Conservation (phyloP, 2,888 invertebrate species). For the Myopa testacea region DNA sequence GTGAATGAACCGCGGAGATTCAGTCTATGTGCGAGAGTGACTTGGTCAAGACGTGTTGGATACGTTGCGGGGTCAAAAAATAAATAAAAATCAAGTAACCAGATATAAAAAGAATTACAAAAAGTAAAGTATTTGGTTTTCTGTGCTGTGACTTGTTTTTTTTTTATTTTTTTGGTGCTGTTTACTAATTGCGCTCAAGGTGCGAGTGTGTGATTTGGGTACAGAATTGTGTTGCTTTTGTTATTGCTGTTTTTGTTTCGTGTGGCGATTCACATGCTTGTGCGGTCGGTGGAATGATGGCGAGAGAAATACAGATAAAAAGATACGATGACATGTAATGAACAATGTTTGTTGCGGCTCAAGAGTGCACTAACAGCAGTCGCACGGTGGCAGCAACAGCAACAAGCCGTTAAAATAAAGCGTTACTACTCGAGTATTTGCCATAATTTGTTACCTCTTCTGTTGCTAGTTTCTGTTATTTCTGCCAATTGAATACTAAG, state of each 20-base stretch:
- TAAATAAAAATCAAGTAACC: conserved; percentile 16
- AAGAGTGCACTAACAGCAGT: not conserved
- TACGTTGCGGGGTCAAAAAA: conserved; percentile 9
- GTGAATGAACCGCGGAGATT: conserved; percentile 18
- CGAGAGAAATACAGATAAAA: not conserved
- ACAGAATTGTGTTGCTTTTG: conserved; percentile 29
- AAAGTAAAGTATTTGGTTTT: conserved; percentile 5
- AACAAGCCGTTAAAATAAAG: conserved; percentile 22
- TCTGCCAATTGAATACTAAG: too few species aligned
- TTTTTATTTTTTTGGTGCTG: conserved; percentile 13
- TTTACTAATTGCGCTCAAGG: conserved; percentile 17
- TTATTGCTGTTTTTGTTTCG: not conserved
- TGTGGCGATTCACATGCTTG: not conserved
- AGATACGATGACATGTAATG: conserved; percentile 15
- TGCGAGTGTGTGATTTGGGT: conserved; percentile 24
- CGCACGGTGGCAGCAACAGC: conserved; percentile 18
- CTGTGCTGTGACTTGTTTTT: not conserved
- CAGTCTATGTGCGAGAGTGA: conserved; percentile 43
- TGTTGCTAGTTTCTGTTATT: too few species aligned
- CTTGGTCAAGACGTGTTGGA: conserved; percentile 33
- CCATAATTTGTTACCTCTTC: too few species aligned
- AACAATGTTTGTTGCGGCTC: not conserved
- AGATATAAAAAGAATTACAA: conserved; percentile 21
- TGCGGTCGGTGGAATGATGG: not conserved
- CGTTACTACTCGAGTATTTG: too few species aligned